These are phyloP conservation scores for Phoebastria nigripes DNA, from an alignment of 2,797 vertebrate genomes.

Conservation along the genomic window DNA sequence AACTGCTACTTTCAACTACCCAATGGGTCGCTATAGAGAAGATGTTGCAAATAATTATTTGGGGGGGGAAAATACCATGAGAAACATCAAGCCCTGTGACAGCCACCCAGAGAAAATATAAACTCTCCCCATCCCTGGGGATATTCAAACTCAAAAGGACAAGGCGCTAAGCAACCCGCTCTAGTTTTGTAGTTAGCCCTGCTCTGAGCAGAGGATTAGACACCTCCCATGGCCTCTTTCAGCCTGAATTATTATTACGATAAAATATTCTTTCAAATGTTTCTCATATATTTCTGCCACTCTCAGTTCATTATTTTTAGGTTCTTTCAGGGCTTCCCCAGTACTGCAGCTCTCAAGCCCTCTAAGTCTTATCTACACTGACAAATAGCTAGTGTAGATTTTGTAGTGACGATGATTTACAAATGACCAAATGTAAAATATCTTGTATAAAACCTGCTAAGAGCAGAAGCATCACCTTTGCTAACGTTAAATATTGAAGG, in stretches of 20 bases:
- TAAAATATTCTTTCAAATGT: background rate
- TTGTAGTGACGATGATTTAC: background rate
- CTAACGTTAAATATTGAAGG: background rate
- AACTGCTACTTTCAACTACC: background rate
- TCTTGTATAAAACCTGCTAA: background rate
- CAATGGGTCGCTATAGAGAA: rapidly evolving
- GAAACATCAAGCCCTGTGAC: background rate
- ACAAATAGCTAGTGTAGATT: background rate
- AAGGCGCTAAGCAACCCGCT: background rate
- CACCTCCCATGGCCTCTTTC: background rate
- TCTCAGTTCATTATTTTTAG: background rate
- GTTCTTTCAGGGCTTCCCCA: background rate
- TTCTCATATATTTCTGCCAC: background rate
- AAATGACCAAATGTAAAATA: background rate
- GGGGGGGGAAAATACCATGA: rapidly evolving
- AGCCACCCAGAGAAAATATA: background rate
- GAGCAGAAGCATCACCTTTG: background rate
- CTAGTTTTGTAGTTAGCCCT: background rate
- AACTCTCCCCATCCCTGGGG: background rate
- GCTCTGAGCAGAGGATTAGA: background rate
- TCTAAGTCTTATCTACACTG: background rate
- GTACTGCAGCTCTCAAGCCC: background rate
- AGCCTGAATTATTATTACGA: background rate
- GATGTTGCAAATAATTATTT: background rate
- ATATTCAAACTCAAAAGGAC: background rate